These are phyloP conservation scores for Sarotherodon lohbergeri DNA, from an alignment of 2,113 vertebrate genomes.

Conservation along the genomic window DNA sequence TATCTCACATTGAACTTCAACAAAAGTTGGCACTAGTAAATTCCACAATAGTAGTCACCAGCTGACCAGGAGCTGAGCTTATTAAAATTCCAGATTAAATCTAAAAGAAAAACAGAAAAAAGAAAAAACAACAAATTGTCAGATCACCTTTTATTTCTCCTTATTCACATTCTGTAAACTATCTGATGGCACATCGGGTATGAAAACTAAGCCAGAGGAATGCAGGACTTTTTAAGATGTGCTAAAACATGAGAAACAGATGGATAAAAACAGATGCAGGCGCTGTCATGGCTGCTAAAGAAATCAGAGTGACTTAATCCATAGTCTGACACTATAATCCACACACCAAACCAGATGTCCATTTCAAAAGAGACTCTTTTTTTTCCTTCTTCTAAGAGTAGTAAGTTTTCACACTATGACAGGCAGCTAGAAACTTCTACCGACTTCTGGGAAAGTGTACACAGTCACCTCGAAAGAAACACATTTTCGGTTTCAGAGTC, in stretches of 20 bases:
- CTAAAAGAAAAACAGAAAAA: slow-evolving; percentile 29
- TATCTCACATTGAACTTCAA: slow-evolving; percentile 24
- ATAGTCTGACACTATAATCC: slow-evolving; percentile 54
- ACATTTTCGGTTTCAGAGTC: slow-evolving; percentile 4
- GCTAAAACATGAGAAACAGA: slow-evolving; percentile 53
- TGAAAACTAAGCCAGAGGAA: slow-evolving; percentile 5
- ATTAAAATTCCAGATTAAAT: slow-evolving; percentile 45
- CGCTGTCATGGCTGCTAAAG: slow-evolving; percentile 51
- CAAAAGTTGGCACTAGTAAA: slow-evolving; percentile 55
- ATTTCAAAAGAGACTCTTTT: background rate
- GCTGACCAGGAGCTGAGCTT: slow-evolving; percentile 17
- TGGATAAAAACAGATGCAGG: slow-evolving; percentile 61
- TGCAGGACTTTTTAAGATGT: slow-evolving; percentile 39
- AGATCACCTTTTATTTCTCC: background rate
- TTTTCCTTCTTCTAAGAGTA: background rate
- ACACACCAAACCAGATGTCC: slow-evolving; percentile 40
- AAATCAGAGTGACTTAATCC: slow-evolving; percentile 60
- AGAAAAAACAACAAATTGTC: background rate
- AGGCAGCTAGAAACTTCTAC: slow-evolving; percentile 37
- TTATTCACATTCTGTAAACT: background rate
- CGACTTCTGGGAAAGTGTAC: slow-evolving; percentile 16
- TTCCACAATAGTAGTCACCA: slow-evolving; percentile 46
- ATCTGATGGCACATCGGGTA: background rate
- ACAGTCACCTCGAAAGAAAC: background rate
- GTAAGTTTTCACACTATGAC: slow-evolving; percentile 7